Conservation (phyloP, 2,113 vertebrate genomes). For the Halichoeres trimaculatus region DNA sequence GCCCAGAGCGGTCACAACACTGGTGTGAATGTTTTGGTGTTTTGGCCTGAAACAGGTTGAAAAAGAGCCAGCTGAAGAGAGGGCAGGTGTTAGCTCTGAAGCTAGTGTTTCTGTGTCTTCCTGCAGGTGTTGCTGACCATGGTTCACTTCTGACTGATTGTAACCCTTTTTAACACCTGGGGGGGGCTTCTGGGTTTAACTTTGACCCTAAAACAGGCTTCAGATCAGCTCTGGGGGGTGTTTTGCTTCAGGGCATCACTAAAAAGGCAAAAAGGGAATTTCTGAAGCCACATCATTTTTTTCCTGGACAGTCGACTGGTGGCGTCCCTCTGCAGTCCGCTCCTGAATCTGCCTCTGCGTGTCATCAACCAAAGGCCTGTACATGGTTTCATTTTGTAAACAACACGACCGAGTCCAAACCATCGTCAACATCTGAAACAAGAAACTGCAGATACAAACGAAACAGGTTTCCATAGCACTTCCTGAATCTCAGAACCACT, state of each 20-base stretch:
- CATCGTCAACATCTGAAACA: background rate
- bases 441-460: constrained; percentile 13
- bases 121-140: constrained; percentile 32
- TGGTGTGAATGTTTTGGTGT: constrained; percentile 12
- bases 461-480: background rate
- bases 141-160: constrained; percentile 25
- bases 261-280: constrained; percentile 10
- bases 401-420: background rate
- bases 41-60: background rate
- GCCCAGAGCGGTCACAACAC: constrained; percentile 26
- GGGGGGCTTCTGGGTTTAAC: constrained; percentile 1
- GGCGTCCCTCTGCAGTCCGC: background rate
- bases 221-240: constrained; percentile 1
- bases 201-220: constrained; percentile 9
- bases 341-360: background rate
- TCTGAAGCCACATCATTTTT: background rate
- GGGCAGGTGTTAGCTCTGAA: constrained; percentile 43
- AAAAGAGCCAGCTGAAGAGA: background rate
- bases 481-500: background rate
- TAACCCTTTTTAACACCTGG: constrained; percentile 9
- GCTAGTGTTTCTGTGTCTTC: constrained; percentile 13
- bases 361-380: constrained; percentile 19
- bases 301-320: background rate
- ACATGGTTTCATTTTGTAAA: constrained; percentile 51
- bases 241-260: constrained; percentile 3